phyloP scores from a whole-genome alignment of 2,113 vertebrate species.

The Oryzias javanicus region DNA sequence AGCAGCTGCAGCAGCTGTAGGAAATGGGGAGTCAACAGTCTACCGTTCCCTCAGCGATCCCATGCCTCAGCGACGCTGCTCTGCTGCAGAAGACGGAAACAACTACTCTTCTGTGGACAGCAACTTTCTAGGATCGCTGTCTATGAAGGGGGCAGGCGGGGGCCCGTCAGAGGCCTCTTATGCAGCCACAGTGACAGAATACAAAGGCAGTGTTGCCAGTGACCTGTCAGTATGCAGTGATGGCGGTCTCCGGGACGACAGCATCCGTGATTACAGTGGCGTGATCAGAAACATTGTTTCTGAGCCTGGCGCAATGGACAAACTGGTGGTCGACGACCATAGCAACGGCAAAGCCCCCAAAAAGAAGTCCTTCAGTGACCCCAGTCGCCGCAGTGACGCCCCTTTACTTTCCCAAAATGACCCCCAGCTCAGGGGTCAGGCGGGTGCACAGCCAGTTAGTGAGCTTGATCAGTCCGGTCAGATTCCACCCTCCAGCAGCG shows the following conservation, averaged over 20 bases:
- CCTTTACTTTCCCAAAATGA: conserved; percentile 49
- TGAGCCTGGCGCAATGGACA: conserved; percentile 87
- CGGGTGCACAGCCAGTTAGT: conserved; percentile 80
- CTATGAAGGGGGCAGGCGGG: conserved; percentile 77
- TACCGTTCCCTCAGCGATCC: conserved; percentile 95
- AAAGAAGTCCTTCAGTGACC: conserved; percentile 97
- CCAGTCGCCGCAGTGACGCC: conserved; percentile 87
- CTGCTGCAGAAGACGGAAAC: conserved; percentile 78
- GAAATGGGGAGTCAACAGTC: conserved; percentile 76
- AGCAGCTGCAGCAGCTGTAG: conserved; percentile 35
- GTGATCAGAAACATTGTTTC: conserved; percentile 91
- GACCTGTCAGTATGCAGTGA: conserved; percentile 92
- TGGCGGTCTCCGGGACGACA: conserved; percentile 77
- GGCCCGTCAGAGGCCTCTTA: conserved; percentile 51
- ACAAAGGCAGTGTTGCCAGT: conserved; percentile 86
- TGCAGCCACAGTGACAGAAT: conserved; percentile 71
- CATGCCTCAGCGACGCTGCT: conserved; percentile 88
- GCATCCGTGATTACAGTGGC: conserved; percentile 84
- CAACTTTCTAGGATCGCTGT: conserved; percentile 90
- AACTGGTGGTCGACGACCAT: conserved; percentile 83
- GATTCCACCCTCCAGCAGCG: conserved; percentile 91
- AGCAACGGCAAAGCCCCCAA: conserved; percentile 87
- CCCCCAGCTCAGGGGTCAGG: conserved; percentile 73
- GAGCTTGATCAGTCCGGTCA: conserved; percentile 83
- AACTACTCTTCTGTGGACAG: conserved; percentile 94